Evolutionary conservation across 2,113 vertebrate genomes (phyloP).

Genomic region (Pluvianellus socialis): DNA sequence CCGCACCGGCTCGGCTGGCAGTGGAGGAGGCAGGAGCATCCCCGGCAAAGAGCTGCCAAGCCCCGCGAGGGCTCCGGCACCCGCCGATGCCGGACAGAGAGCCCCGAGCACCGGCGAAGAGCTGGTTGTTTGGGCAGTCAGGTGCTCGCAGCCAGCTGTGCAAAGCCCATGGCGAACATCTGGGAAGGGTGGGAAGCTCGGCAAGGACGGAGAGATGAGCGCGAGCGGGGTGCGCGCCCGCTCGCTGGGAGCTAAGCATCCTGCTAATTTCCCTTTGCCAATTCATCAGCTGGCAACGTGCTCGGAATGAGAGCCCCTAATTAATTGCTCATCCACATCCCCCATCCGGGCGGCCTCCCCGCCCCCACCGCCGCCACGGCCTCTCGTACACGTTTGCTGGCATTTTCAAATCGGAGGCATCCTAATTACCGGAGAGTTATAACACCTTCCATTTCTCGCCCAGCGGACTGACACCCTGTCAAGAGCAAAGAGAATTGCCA

Average conservation of each 20-base stretch:
- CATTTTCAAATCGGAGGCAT: conserved; percentile 75
- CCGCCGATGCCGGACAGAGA: accelerated
- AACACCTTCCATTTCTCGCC: conserved; percentile 77
- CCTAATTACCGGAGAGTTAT: conserved; percentile 76
- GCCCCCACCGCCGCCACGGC: conserved; percentile 14
- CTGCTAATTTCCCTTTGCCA: conserved; percentile 47
- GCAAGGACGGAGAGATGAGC: neutral
- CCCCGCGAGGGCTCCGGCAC: neutral
- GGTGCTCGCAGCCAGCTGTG: conserved; percentile 20
- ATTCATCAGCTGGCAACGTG: conserved; percentile 65
- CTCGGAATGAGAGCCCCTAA: conserved; percentile 70
- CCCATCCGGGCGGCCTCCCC: neutral
- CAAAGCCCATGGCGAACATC: neutral
- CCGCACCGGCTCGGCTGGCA: neutral
- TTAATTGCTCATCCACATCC: conserved; percentile 63
- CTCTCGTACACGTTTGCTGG: conserved; percentile 58
- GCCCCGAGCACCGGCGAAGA: accelerated
- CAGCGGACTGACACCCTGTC: conserved; percentile 75
- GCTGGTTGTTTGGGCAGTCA: accelerated
- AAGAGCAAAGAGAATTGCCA: conserved; percentile 77
- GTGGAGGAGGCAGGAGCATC: neutral
- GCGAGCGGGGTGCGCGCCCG: neutral
- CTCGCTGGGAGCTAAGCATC: neutral
- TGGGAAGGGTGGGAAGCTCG: neutral
- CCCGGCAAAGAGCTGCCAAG: neutral